Evolutionary conservation across 2,797 vertebrate genomes (phyloP), one percentile per base, ranked within the genome.

Genomic region (Sebastes taczanowskii): DNA sequence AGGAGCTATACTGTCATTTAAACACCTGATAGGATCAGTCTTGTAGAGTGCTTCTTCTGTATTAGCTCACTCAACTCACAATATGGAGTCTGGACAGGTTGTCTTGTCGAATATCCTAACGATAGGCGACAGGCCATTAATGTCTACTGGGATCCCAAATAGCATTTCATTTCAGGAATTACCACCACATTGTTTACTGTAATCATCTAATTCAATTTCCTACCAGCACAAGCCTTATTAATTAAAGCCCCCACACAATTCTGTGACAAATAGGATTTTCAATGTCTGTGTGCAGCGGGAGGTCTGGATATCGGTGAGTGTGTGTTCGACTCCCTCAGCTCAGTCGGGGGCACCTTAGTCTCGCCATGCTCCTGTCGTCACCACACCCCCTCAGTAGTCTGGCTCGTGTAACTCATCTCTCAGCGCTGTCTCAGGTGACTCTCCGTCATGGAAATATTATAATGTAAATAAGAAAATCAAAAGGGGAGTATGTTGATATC

Each of bases 191-290:
- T 80, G 61, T 92, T 82, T 71, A 78, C 65, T 42, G 20, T 80
- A 85, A 89, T 88, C 69, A 76, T 77, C 61, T 60, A 76, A 88
- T 88, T 81, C 3, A 38, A 90, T 86, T 82, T 73, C 75, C 49
- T 71, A 77, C 27, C 52, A 63, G 35, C 69, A 80, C 63, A 83
- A 83, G 71, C 55, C 73, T 35, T 46, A 91, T 88, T 89, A 88
- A 88, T 91, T 77, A 84, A 82, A 88, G 66, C 83, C 58, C 64
- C 49, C 74, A 71, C 73, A 86, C 74, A 76, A 60, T 80, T 85
- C 83, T 80, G 84, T 91, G 86, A 90, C 90, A 83, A 90, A 91
- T 81, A 88, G 74, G 86, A 89, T 92, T 87, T 85, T 66, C 67
- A 55, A 32, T 83, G 76, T 87, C 78, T 83, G 81, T n/a, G 27